Evolutionary conservation across 2,797 vertebrate genomes (phyloP).

Genomic region (Borostomias antarcticus): DNA sequence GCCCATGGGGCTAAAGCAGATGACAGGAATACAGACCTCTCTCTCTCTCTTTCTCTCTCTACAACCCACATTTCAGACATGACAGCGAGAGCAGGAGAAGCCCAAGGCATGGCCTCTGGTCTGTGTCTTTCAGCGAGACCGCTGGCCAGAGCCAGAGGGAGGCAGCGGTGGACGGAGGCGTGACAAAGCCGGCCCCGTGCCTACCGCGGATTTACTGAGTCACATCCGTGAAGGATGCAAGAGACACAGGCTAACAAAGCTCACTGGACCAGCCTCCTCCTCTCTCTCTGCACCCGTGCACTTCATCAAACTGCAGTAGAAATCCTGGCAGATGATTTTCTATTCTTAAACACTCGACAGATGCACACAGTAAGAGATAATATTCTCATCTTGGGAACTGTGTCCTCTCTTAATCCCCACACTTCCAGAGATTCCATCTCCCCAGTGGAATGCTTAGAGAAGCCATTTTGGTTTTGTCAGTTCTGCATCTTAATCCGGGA

Average conservation of each 20-base stretch:
- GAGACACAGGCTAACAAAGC: slow-evolving; percentile 21
- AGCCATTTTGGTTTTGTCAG: not conserved
- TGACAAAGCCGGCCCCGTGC: slow-evolving; percentile 52
- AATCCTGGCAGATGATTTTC: slow-evolving; percentile 3
- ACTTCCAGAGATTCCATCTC: not conserved
- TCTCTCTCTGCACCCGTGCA: slow-evolving; percentile 24
- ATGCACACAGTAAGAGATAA: slow-evolving; percentile 4
- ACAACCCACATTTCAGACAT: slow-evolving; percentile 44
- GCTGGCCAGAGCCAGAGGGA: slow-evolving; percentile 49
- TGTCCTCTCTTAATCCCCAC: slow-evolving; percentile 2
- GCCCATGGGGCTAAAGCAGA: not conserved
- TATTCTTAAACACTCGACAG: slow-evolving; percentile 4
- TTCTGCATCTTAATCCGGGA: not conserved
- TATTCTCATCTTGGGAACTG: slow-evolving; percentile 9
- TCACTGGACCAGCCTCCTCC: slow-evolving; percentile 19
- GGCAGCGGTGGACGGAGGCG: slow-evolving; percentile 25
- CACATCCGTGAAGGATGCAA: slow-evolving; percentile 14
- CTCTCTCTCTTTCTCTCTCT: not conserved
- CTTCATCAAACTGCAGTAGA: not conserved
- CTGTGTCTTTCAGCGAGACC: slow-evolving; percentile 60
- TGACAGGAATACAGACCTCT: not conserved
- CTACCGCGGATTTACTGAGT: slow-evolving; percentile 54
- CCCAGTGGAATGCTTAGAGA: not conserved
- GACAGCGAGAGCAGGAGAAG: slow-evolving; percentile 47
- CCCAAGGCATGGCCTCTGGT: slow-evolving; percentile 53